Conservation (phyloP, 2,113 vertebrate species). For the Orycteropus afer region DNA sequence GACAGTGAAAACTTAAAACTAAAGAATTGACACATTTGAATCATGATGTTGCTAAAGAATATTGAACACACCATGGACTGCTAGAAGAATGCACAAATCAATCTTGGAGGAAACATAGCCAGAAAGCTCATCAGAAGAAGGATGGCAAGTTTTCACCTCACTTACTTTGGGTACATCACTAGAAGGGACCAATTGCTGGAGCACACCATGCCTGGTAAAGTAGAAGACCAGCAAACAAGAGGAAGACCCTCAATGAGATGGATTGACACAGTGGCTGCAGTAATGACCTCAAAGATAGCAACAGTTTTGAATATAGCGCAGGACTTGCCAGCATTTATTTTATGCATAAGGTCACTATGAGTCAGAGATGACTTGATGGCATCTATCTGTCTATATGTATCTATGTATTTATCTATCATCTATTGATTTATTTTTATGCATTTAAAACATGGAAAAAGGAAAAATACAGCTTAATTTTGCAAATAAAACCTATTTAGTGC, state of each 20-base stretch:
- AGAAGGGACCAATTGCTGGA: neutral
- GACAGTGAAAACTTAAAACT: neutral
- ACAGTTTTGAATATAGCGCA: too few relatives aligned
- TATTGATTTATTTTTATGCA: neutral
- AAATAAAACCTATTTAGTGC: neutral
- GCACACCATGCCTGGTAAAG: neutral
- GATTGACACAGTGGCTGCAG: neutral
- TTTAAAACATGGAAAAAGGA: slow-evolving; percentile 3
- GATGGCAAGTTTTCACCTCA: too few relatives aligned
- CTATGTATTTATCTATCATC: neutral
- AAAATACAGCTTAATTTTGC: neutral
- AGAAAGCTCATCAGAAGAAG: neutral
- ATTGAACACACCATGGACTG: neutral
- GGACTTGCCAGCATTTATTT: too few relatives aligned
- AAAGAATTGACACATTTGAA: neutral
- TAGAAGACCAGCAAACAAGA: neutral
- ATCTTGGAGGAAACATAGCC: neutral
- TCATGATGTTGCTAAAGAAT: neutral
- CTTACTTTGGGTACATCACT: neutral
- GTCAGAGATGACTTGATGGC: too few relatives aligned
- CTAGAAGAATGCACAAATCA: neutral
- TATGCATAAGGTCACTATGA: too few relatives aligned
- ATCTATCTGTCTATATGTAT: neutral
- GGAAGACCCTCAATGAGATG: neutral
- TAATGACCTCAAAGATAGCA: too few relatives aligned